Conservation (phyloP, 2,888 invertebrate genomes). For the Scaptomyza reducta region DNA sequence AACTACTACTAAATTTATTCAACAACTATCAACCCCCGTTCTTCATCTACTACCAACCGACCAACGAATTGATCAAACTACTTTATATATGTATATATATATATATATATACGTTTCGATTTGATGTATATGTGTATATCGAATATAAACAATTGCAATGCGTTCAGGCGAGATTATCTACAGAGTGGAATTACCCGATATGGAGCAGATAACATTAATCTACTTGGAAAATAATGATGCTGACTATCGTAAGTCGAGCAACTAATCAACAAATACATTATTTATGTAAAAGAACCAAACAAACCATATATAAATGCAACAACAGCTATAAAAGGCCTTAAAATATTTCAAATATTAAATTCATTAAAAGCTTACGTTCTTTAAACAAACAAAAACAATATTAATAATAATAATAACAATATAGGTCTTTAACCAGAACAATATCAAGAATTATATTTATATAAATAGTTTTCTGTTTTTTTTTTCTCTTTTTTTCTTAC, state of each 20-base stretch:
- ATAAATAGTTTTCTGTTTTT: slow-evolving; percentile 27
- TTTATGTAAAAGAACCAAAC: slow-evolving; percentile 56
- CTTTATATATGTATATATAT: slow-evolving; percentile 28
- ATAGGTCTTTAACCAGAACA: slow-evolving; percentile 42
- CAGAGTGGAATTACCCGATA: slow-evolving; percentile 96
- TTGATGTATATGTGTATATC: slow-evolving; percentile 27
- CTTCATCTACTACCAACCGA: slow-evolving; percentile 58
- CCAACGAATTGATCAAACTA: slow-evolving; percentile 36
- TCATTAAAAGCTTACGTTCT: slow-evolving; percentile 56
- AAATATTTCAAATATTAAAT: slow-evolving; percentile 46
- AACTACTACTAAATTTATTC: slow-evolving; percentile 62
- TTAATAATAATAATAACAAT: slow-evolving; percentile 2
- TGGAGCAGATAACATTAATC: slow-evolving; percentile 96
- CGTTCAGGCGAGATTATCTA: slow-evolving; percentile 93
- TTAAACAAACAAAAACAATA: not conserved
- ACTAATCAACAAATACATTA: slow-evolving; percentile 64
- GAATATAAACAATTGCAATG: slow-evolving; percentile 27
- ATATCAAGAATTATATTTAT: slow-evolving; percentile 59
- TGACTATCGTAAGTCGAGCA: slow-evolving; percentile 85
- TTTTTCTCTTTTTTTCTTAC: slow-evolving; percentile 25
- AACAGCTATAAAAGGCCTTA: slow-evolving; percentile 54
- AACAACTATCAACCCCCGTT: slow-evolving; percentile 51
- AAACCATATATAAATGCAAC: slow-evolving; percentile 58
- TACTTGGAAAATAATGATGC: slow-evolving; percentile 92
- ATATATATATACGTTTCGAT: slow-evolving; percentile 19